Base-by-base conservation (phyloP, 2,888 invertebrate species). In the Drosophila pegasa region DNA sequence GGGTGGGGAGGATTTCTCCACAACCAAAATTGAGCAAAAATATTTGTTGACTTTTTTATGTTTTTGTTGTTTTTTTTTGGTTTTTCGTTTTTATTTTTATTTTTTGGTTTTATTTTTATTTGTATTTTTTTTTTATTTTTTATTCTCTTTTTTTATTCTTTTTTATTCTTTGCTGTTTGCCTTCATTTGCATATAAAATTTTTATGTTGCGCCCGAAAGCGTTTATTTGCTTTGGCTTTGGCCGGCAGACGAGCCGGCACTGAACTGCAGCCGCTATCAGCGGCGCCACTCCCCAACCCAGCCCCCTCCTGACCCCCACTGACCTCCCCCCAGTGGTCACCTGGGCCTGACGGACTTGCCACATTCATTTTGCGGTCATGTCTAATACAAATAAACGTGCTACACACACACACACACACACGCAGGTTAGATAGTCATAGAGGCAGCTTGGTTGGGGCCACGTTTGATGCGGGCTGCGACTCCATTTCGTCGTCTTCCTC, bases 151-250 rank as follows among this genome's bases (percentile, higher is more conserved):
- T 31, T 18, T 14, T 51, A 20, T 37, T 25, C 35, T 55, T 25
- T 56, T 33, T 8, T 48, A 48, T 27, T 43, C 41, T 38, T 41
- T 70, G 55, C 55, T 77, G 67, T 77, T 83, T 83, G 80, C 84
- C 81, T 84, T 88, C 85, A 86, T 86, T 89, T 86, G 86, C 89
- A 86, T 86, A 89, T 76, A 79, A 65, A 86, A 86, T 85, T 86
- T 88, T 75, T 87, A 78, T 89, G 82, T 76, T 85, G 71, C 70
- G 71, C 71, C 88, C 80, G 83, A 76, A 73, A 87, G 86, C 88
- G 88, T 83, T 83, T 79, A 88, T 88, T 88, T 82, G 88, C 71
- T 71, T 74, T 61, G n/a, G 66, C 78, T 60, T 54, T 57, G 64
- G 60, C 61, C 58, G 37, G 40, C 54, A 29, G 38, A 8, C 38